A percentile compares a stretch with the other conserved stretches of the same genome.
Evolutionary conservation across 2,888 invertebrate species (phyloP).

Genomic region (Agonopterix alstromeriana): DNA sequence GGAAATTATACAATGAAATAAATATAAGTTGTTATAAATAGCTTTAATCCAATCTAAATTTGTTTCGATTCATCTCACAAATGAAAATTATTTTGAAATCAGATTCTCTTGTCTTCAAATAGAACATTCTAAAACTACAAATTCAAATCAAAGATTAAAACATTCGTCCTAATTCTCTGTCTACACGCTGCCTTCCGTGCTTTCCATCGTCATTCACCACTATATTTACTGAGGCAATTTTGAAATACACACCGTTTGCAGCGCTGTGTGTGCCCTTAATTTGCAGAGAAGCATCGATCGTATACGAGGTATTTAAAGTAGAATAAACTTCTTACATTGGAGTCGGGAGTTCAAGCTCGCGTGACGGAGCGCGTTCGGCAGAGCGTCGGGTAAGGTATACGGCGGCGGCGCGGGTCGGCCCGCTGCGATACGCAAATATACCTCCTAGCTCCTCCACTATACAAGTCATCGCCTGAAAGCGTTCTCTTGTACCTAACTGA

Average conservation of each 20-base stretch:
- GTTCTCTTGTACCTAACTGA: slow-evolving; percentile 57
- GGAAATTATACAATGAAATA: not conserved
- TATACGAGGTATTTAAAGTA: slow-evolving; percentile 46
- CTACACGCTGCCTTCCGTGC: too few species aligned
- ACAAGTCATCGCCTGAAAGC: slow-evolving; percentile 68
- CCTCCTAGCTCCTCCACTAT: slow-evolving; percentile 40
- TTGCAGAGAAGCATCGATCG: slow-evolving; percentile 42
- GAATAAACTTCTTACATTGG: slow-evolving; percentile 52
- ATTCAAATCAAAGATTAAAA: too few species aligned
- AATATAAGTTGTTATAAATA: too few species aligned
- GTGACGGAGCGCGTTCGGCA: slow-evolving; percentile 44
- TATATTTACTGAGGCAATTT: not conserved
- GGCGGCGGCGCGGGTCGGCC: slow-evolving; percentile 15
- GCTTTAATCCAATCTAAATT: too few species aligned
- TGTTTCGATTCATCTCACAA: too few species aligned
- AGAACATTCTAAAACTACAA: too few species aligned
- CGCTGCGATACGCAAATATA: slow-evolving; percentile 63
- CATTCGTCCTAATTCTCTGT: too few species aligned
- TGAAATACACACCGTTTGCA: slow-evolving; percentile 9
- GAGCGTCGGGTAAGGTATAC: slow-evolving; percentile 15
- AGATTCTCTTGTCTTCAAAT: too few species aligned
- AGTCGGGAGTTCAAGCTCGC: slow-evolving; percentile 27
- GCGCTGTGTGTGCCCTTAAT: slow-evolving; percentile 25
- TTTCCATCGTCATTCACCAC: not conserved
- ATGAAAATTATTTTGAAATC: too few species aligned